Evolutionary conservation across 2,113 vertebrate genomes (phyloP).

Genomic region (Mirounga angustirostris): DNA sequence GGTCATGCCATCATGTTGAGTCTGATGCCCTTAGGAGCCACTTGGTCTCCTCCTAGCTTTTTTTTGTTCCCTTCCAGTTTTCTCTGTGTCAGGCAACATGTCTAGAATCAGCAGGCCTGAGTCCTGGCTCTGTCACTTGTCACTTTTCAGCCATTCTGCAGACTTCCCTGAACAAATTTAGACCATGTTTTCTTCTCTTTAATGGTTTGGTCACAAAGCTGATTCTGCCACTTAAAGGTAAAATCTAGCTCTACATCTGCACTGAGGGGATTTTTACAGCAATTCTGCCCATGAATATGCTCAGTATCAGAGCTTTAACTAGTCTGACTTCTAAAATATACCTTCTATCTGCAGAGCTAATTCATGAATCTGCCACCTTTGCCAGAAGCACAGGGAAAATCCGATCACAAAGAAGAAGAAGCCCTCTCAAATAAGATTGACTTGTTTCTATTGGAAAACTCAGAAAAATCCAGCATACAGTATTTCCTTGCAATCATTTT

Average conservation of each 20-base stretch:
- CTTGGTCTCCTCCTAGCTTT: not conserved
- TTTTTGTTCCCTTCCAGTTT: not conserved
- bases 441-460: not conserved
- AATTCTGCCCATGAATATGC: not conserved
- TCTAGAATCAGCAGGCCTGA: constrained; percentile 1
- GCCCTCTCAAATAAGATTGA: not conserved
- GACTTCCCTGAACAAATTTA: not conserved
- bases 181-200: not conserved
- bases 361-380: not conserved
- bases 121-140: not conserved
- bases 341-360: not conserved
- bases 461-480: not conserved
- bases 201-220: not conserved
- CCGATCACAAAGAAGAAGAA: constrained; percentile 23
- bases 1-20: not conserved
- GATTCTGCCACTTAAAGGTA: constrained; percentile 6
- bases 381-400: not conserved
- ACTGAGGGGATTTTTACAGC: not conserved
- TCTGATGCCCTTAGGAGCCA: constrained; percentile 15
- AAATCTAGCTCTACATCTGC: not conserved
- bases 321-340: not conserved
- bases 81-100: not conserved
- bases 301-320: not conserved
- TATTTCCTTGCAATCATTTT: not conserved
- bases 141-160: not conserved